Base-by-base conservation (phyloP, 2,797 vertebrate species). In the Hemitrygon akajei region DNA sequence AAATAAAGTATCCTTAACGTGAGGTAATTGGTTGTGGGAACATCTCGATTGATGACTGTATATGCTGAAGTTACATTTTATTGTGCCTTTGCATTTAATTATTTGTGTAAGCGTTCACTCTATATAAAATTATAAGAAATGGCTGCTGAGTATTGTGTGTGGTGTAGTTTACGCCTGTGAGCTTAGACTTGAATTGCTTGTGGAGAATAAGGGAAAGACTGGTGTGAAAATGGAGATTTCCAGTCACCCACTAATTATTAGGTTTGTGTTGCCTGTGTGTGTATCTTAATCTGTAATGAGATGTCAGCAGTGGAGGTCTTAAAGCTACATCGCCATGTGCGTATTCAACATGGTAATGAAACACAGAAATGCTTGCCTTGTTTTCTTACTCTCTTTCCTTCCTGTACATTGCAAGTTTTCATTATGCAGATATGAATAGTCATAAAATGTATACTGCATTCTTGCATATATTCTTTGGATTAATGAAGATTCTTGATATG, bases 331-430 rank as follows among this genome's bases (percentile, higher is more conserved):
- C 73, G 66, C 69, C 66, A 73, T 20, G 16, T 16, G 27, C 56
- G 25, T 30, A 14, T 11, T 25, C 30, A n/a, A 71, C 40, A 47
- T 9, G 37, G 22, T 30, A 63, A 89, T 89, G 60, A 66, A 20
- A 89, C 16, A 6, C 84, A 89, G 18, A 20, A n/a, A 20, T 37
- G 34, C 86, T 63, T 89, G n/a, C 60, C 86, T 69, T 69, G 63
- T 18, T 69, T 69, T 34, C 86, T 34, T 22, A 69, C 60, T 22
- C 60, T 9, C 16, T 89, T 89, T 9, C 63, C 60, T 69, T 66
- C 18, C n/a, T 89, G 86, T 66, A 89, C n/a, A 63, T 89, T 89
- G 60, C 86, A 30, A 66, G n/a, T 89, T 12, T n/a, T 63, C 63
- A 69, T 66, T 89, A 69, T 89, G 86, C n/a, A 66, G 18, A 22